Conservation (phyloP, 2,888 invertebrate genomes). For the Amiota mariae region DNA sequence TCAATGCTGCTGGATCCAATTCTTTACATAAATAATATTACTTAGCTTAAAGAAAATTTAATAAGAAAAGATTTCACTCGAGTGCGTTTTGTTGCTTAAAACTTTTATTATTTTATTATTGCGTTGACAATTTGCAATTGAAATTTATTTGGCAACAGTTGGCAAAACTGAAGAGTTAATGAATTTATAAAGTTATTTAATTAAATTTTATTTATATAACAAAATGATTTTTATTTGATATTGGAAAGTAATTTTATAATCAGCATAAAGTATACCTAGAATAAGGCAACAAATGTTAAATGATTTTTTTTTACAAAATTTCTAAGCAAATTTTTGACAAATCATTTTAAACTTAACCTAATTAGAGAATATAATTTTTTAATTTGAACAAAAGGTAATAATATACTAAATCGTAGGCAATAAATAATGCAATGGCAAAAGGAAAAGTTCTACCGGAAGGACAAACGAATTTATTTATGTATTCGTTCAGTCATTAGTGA, state of each 20-base stretch:
- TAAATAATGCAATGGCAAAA: conserved; percentile 52
- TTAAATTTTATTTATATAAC: too few relatives aligned
- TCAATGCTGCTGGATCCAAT: too few relatives aligned
- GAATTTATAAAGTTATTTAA: not conserved
- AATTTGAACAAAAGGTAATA: not conserved
- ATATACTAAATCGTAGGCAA: conserved; percentile 46
- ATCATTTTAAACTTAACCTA: not conserved
- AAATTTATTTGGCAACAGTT: not conserved
- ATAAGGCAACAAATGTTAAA: not conserved
- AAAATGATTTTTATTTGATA: too few relatives aligned
- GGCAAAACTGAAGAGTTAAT: conserved; percentile 4
- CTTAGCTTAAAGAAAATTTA: not conserved
- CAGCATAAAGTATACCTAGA: not conserved
- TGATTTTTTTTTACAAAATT: not conserved
- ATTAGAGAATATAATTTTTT: conserved; percentile 14
- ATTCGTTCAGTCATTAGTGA: conserved; percentile 11
- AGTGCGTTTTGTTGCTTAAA: not conserved
- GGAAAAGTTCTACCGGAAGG: conserved; percentile 13
- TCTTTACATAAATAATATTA: too few relatives aligned
- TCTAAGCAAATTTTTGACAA: not conserved
- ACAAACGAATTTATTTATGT: conserved; percentile 31
- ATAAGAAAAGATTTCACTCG: not conserved
- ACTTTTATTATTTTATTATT: not conserved
- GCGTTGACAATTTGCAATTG: conserved; percentile 1
- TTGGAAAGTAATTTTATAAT: too few relatives aligned